These are phyloP conservation scores for Seriola rivoliana DNA, from an alignment of 2,113 vertebrate species.

Conservation along the genomic window DNA sequence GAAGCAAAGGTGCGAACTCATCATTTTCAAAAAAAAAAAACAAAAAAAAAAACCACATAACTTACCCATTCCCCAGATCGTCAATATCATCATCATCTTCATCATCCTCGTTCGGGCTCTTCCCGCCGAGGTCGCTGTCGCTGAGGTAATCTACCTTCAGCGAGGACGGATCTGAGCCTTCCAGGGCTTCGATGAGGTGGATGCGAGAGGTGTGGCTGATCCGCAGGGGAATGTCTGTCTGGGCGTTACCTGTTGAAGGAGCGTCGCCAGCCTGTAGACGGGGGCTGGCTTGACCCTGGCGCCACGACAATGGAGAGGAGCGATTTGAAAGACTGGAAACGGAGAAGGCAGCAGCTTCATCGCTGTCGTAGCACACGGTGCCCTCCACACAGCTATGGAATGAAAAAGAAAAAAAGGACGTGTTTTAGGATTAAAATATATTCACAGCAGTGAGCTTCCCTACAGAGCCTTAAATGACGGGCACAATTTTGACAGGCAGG, in stretches of 20 bases:
- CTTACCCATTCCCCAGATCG: slow-evolving; percentile 93
- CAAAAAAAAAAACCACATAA: background rate
- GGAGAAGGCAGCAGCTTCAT: slow-evolving; percentile 92
- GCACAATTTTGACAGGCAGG: background rate
- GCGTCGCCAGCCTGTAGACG: slow-evolving; percentile 95
- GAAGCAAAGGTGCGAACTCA: background rate
- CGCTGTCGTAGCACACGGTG: slow-evolving; percentile 91
- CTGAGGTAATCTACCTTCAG: slow-evolving; percentile 94
- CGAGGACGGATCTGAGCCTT: slow-evolving; percentile 85
- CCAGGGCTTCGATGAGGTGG: slow-evolving; percentile 90
- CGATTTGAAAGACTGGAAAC: slow-evolving; percentile 94
- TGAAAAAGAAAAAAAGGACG: slow-evolving; percentile 20
- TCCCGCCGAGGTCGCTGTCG: slow-evolving; percentile 88
- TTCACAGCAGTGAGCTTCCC: background rate
- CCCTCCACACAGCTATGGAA: slow-evolving; percentile 89
- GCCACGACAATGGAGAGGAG: slow-evolving; percentile 95
- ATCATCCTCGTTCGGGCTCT: slow-evolving; percentile 88
- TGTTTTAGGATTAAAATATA: background rate
- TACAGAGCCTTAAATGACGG: background rate
- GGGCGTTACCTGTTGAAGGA: slow-evolving; percentile 89
- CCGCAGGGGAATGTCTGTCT: slow-evolving; percentile 89
- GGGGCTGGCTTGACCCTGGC: slow-evolving; percentile 94
- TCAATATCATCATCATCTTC: slow-evolving; percentile 86
- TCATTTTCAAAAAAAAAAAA: background rate
- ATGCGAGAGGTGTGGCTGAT: slow-evolving; percentile 91